A percentile compares a stretch with the other conserved stretches of the same genome.
These are phyloP conservation scores for Cosmopolites sordidus DNA, from an alignment of 2,888 invertebrate genomes.

Conservation along the genomic window DNA sequence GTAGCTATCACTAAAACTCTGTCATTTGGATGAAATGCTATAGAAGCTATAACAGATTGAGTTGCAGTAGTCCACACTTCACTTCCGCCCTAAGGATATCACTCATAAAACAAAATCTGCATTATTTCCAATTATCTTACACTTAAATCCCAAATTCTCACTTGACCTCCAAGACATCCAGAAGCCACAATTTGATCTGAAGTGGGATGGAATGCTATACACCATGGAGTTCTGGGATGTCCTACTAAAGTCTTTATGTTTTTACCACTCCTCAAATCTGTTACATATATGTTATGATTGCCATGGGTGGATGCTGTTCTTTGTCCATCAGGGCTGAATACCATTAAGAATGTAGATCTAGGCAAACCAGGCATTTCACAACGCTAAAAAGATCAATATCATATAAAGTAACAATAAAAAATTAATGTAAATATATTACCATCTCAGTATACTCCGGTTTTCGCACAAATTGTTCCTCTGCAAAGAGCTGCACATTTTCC, in stretches of 20 bases:
- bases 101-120: no score
- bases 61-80: constrained; percentile 75
- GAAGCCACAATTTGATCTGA: constrained; percentile 80
- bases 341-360: constrained; percentile 79
- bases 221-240: constrained; percentile 88
- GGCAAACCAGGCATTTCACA: constrained; percentile 72
- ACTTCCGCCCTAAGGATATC: constrained; percentile 66
- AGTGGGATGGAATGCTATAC: constrained; percentile 82
- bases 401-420: background rate
- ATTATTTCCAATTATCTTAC: constrained; percentile 44
- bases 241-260: constrained; percentile 73
- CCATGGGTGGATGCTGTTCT: constrained; percentile 85
- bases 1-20: constrained; percentile 81
- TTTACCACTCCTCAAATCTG: constrained; percentile 72
- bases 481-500: constrained; percentile 35
- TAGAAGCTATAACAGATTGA: constrained; percentile 74
- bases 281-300: constrained; percentile 83
- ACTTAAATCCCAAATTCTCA: constrained; percentile 81
- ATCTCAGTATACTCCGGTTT: constrained; percentile 36
- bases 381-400: constrained; percentile 30
- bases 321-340: constrained; percentile 82
- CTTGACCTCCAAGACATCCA: constrained; percentile 85
- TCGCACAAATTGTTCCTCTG: constrained; percentile 37
- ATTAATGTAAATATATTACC: constrained; percentile 27
- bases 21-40: constrained; percentile 82